Evolutionary conservation across 2,888 invertebrate species (phyloP), one percentile per base, ranked within the genome.

Genomic region (Agrochola lychnidis): DNA sequence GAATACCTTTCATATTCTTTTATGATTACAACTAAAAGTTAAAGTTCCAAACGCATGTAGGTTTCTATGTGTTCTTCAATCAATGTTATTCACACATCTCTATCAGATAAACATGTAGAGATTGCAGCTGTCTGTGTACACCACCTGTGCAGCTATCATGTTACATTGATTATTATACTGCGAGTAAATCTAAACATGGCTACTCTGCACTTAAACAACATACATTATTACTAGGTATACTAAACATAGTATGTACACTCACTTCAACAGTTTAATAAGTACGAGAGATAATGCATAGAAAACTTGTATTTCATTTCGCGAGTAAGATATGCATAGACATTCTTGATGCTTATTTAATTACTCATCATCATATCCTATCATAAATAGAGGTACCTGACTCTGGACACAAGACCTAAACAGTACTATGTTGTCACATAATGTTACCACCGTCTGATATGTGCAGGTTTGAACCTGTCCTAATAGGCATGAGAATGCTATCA

Each of bases 81-180:
- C 4, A 19, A 42, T 68, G n/a, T 64, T 78, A 73, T 73, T 68
- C 51, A 25, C 68, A 74, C 53, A 48, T 70, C 30, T 64, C 45
- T 57, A 59, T 30, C 62, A 51, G 19, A 48, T 59, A 73, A 70
- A 76, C 19, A 68, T 25, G 14, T 25, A 40, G 40, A 40, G 51
- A 62, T 42, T 30, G 36, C 36, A 64, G 48, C 36, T 69, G 16
- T 12, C 22, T 59, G 57, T 68, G n/a, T 45, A 48, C 6, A 69
- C 19, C 53, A 76, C 62, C 69, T 85, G 70, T 25, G 12, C 0
- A 22, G 14, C n/a, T 81, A 82, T 75, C 57, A 19, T 19, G 2
- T 72, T 85, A 72, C 66, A 22, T 42, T 63, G 16, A 71, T 30
- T 63, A 16, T 16, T 48, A 16, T 36, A 64, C 10, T 61, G 19